phyloP scores from a whole-genome alignment of 2,797 vertebrate genomes.

The Discoglossus pictus region DNA sequence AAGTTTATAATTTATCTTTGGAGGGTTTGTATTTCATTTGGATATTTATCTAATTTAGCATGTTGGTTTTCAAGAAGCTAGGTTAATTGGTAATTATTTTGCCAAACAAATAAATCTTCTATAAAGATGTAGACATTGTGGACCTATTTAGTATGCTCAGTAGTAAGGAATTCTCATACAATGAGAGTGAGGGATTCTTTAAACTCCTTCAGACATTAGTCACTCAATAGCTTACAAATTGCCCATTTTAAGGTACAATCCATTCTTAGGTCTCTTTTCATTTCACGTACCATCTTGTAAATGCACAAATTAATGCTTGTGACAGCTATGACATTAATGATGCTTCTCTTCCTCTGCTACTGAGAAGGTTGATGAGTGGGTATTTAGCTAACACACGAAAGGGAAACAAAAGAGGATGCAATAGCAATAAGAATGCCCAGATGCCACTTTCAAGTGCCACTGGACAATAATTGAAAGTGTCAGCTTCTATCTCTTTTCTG shows the following conservation, averaged over 20 bases:
- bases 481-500: slow-evolving; percentile 36
- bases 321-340: slow-evolving; percentile 15
- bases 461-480: slow-evolving; percentile 50
- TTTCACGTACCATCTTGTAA: slow-evolving; percentile 1
- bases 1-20: too few relatives aligned
- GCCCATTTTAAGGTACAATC: background rate
- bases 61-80: too few relatives aligned
- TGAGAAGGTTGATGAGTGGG: slow-evolving; percentile 13
- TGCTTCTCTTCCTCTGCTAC: background rate
- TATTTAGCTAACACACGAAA: slow-evolving; percentile 24
- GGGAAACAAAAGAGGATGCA: slow-evolving; percentile 3
- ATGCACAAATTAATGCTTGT: slow-evolving; percentile 15
- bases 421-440: slow-evolving; percentile 29
- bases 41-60: too few relatives aligned
- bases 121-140: too few relatives aligned
- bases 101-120: too few relatives aligned
- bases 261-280: slow-evolving; percentile 4
- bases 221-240: background rate
- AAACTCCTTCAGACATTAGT: background rate
- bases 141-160: too few relatives aligned
- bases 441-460: slow-evolving; percentile 32
- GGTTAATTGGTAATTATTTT: too few relatives aligned
- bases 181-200: too few relatives aligned
- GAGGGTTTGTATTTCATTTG: too few relatives aligned
- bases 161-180: too few relatives aligned